These are phyloP conservation scores for Diacarnus erythraeanus DNA, from an alignment of 37 sponge, comb jelly and placozoan species.

Conservation along the genomic window DNA sequence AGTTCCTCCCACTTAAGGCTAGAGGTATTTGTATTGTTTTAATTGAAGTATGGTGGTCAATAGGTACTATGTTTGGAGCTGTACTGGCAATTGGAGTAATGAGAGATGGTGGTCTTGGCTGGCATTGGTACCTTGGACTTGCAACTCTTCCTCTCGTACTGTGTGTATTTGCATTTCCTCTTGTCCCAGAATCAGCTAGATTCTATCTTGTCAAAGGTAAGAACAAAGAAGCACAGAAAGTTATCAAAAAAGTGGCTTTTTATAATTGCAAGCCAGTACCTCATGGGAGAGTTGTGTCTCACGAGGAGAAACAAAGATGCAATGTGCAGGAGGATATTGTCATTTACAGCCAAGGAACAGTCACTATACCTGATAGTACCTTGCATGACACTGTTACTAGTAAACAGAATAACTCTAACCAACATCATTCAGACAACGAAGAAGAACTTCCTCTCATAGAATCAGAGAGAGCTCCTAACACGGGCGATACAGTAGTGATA, in stretches of 20 bases:
- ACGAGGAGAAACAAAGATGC: conserved; percentile 55
- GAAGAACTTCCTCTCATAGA: not conserved
- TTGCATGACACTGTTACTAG: no score
- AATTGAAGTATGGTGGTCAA: conserved; percentile 41
- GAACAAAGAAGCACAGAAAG: conserved; percentile 55
- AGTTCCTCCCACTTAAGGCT: conserved; percentile 58
- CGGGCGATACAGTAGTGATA: not conserved
- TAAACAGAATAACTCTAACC: not conserved
- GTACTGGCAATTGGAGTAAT: conserved; percentile 54
- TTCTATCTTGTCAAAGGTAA: conserved; percentile 61
- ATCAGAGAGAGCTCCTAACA: no score
- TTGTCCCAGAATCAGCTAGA: conserved; percentile 76
- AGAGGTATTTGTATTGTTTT: conserved; percentile 42
- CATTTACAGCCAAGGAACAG: not conserved
- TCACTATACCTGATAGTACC: not conserved
- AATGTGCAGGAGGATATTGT: not conserved
- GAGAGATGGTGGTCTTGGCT: conserved; percentile 25
- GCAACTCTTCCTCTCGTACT: conserved; percentile 50
- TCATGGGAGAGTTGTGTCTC: conserved; percentile 40
- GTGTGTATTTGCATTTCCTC: conserved; percentile 34
- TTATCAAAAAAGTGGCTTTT: conserved; percentile 46
- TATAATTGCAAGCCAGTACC: conserved; percentile 49
- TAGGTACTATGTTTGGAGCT: conserved; percentile 61
- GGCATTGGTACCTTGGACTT: conserved; percentile 61
- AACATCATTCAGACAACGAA: not conserved